These are phyloP conservation scores for Ailurus styani DNA, from an alignment of 2,113 vertebrate species.

Conservation along the genomic window DNA sequence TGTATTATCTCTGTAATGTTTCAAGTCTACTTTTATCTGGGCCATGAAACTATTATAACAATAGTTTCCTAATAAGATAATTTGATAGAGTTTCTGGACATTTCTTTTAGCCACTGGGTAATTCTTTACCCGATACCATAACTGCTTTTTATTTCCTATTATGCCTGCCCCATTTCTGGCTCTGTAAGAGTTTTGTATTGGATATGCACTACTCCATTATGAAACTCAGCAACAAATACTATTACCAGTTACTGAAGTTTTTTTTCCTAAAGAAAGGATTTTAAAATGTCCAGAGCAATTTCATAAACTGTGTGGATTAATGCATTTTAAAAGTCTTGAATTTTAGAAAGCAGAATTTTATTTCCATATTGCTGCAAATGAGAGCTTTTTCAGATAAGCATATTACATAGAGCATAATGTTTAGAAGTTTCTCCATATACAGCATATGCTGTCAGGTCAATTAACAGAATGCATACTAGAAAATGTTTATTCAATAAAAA, in stretches of 20 bases:
- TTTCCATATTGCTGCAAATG: constrained; percentile 85
- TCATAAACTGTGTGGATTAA: constrained; percentile 76
- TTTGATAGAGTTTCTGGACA: constrained; percentile 54
- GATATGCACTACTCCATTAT: constrained; percentile 52
- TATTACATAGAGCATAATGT: constrained; percentile 85
- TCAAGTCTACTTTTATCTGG: background rate
- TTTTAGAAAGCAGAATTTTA: constrained; percentile 81
- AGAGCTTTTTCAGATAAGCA: constrained; percentile 84
- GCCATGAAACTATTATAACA: constrained; percentile 33
- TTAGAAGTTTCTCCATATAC: constrained; percentile 86
- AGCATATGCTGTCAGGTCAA: constrained; percentile 87
- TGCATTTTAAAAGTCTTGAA: constrained; percentile 80
- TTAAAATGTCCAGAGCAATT: constrained; percentile 77
- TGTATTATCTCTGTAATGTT: background rate
- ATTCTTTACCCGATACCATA: constrained; percentile 43
- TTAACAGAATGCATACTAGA: constrained; percentile 85
- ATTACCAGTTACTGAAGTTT: constrained; percentile 36
- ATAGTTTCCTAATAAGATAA: constrained; percentile 37
- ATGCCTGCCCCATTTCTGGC: constrained; percentile 57
- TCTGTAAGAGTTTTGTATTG: constrained; percentile 66
- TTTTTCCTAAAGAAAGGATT: constrained; percentile 51
- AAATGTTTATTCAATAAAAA: constrained; percentile 85
- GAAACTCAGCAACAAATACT: constrained; percentile 58
- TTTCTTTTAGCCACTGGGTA: constrained; percentile 52
- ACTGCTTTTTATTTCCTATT: constrained; percentile 58